These are phyloP conservation scores for Andrena hattorfiana DNA, from an alignment of 2,888 invertebrate genomes.

Conservation along the genomic window DNA sequence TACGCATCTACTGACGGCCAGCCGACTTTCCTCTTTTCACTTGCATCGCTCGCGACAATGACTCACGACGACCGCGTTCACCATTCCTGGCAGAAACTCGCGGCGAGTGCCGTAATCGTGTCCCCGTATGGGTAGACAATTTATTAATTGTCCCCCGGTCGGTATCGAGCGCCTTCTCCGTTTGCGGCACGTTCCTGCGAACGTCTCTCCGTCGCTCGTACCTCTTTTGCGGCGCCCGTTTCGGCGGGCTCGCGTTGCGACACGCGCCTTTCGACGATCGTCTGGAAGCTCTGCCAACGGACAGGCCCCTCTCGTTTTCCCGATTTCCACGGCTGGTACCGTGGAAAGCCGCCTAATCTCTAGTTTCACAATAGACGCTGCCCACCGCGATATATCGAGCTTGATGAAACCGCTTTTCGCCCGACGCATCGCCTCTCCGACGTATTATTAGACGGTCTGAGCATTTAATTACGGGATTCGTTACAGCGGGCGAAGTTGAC, in stretches of 20 bases:
- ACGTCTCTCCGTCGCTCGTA: not conserved
- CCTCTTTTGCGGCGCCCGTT: conserved; percentile 70
- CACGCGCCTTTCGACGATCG: conserved; percentile 43
- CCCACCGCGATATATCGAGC: conserved; percentile 42
- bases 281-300: conserved; percentile 55
- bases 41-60: conserved; percentile 67
- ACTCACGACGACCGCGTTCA: conserved; percentile 76
- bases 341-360: conserved; percentile 57
- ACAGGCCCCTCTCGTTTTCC: conserved; percentile 33
- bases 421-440: conserved; percentile 17
- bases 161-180: conserved; percentile 25
- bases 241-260: conserved; percentile 63
- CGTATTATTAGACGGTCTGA: conserved; percentile 57
- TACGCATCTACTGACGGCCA: conserved; percentile 27
- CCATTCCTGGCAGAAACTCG: conserved; percentile 75
- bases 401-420: conserved; percentile 46
- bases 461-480: conserved; percentile 64
- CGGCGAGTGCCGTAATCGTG: conserved; percentile 50
- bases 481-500: conserved; percentile 24
- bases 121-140: conserved; percentile 69
- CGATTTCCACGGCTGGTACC: conserved; percentile 36
- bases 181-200: not conserved
- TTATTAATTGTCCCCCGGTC: conserved; percentile 73
- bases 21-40: conserved; percentile 49
- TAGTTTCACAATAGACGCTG: conserved; percentile 47